Evolutionary conservation across 2,113 vertebrate species (phyloP), one percentile per base, ranked within the genome.

Genomic region (Mandrillus leucophaeus): DNA sequence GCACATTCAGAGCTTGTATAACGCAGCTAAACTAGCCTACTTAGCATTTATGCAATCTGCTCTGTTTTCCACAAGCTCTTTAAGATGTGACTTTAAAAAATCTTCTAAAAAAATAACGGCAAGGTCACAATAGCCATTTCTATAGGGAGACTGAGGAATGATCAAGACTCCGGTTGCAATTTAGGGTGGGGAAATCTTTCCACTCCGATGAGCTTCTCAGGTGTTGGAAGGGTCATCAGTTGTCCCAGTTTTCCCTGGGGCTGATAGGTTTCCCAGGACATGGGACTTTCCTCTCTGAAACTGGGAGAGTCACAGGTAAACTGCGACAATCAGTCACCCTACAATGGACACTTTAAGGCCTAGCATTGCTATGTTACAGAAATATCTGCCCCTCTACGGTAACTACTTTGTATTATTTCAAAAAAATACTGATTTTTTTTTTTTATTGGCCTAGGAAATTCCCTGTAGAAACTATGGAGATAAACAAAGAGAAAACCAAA

Each of bases 1-100:
- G 43, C 14, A 45, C 52, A 79, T 82, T 84, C 92, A 82, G 80
- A 92, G 57, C 27, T 72, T 52, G 80, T 79, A 14, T 50, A 92
- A 96, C 20, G n/a, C 59, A 78, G 13, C 35, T 79, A 85, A 95
- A 76, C 43, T 52, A 73, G 64, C 68, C 35, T 70, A 12, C 43
- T 95, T 89, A 78, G 78, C 95, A 18, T 70, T 64, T 68, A 40
- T 40, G 57, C 35, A 87, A 91, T 89, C 88, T 87, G 38, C 8
- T 94, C 43, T 70, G 23, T 76, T 96, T 93, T 83, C 90, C 88
- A 32, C 86, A 59, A 93, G 11, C 80, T 93, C 93, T 93, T 93
- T 78, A 88, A 85, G 72, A 89, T 38, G 13, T 52, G 78, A 85
- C 10, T 68, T 79, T 68, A 61, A 76, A 90, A 93, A 93, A 82